A percentile compares a stretch with the other conserved stretches of the same genome.
Evolutionary conservation across 2,797 vertebrate genomes (phyloP).

Genomic region (Semaprochilodus insignis): DNA sequence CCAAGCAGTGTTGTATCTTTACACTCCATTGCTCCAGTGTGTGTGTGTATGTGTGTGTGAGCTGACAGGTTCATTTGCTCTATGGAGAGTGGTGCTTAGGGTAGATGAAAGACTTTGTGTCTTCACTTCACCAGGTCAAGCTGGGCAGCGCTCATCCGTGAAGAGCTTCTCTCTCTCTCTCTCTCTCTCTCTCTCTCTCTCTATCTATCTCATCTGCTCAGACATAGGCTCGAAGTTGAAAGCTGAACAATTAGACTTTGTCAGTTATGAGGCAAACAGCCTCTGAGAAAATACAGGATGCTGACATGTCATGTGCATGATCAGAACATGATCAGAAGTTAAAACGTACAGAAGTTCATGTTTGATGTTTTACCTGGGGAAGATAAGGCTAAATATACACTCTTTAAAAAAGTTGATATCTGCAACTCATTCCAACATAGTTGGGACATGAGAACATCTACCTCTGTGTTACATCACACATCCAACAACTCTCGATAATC

Average conservation of each 20-base stretch:
- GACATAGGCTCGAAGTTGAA: conserved; percentile 18
- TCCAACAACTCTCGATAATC: too few species aligned
- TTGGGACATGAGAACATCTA: too few species aligned
- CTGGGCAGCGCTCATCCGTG: conserved; percentile 78
- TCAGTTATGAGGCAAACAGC: not conserved
- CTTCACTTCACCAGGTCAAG: conserved; percentile 93
- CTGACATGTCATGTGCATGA: not conserved
- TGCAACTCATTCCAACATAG: too few species aligned
- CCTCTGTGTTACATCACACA: too few species aligned
- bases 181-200: conserved; percentile 54
- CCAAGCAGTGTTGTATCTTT: conserved; percentile 53
- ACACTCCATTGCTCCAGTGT: conserved; percentile 49
- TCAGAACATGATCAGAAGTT: too few species aligned
- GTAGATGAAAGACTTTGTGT: conserved; percentile 97
- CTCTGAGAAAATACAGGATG: conserved; percentile 3
- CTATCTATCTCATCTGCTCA: conserved; percentile 51
- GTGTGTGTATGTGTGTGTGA: conserved; percentile 64
- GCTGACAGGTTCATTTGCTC: conserved; percentile 96
- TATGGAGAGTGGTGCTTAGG: conserved; percentile 96
- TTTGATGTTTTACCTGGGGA: too few species aligned
- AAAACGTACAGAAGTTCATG: too few species aligned
- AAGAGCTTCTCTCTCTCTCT: conserved; percentile 65
- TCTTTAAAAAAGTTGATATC: too few species aligned
- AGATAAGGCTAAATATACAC: too few species aligned
- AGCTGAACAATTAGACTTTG: not conserved